A percentile compares a stretch with the other conserved stretches of the same genome.
These are phyloP conservation scores for Ceratina calcarata DNA, from an alignment of 1,140 invertebrate genomes.

Conservation along the genomic window DNA sequence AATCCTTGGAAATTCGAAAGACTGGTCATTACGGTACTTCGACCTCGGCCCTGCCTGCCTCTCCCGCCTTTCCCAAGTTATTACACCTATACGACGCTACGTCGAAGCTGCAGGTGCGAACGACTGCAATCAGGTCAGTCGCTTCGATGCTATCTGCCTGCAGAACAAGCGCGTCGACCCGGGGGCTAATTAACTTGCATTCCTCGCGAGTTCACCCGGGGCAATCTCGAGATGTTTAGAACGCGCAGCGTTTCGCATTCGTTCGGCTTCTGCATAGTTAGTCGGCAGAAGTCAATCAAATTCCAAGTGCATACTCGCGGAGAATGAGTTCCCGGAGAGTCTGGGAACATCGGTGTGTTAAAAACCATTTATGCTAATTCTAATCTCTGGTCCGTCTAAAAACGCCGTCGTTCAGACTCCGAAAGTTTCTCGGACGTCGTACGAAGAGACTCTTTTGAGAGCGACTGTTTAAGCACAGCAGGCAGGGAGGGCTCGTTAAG, in stretches of 20 bases:
- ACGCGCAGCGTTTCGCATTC: not conserved
- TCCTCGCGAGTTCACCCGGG: conserved; percentile 9
- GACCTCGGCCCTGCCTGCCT: not conserved
- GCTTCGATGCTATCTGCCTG: conserved; percentile 20
- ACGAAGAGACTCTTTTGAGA: too few relatives aligned
- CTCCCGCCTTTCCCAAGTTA: too few relatives aligned
- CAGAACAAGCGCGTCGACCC: not conserved
- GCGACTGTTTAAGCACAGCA: not conserved
- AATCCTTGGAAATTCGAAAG: conserved; percentile 50
- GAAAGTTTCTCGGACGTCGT: too few relatives aligned
- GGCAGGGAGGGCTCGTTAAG: not conserved
- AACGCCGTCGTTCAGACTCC: too few relatives aligned
- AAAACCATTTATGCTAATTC: too few relatives aligned
- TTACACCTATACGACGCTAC: too few relatives aligned
- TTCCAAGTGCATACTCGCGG: too few relatives aligned
- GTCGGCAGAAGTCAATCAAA: too few relatives aligned
- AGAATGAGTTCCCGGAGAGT: too few relatives aligned
- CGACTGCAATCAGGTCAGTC: not conserved
- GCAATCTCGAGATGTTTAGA: not conserved
- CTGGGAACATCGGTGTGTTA: too few relatives aligned
- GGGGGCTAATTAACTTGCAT: conserved; percentile 21
- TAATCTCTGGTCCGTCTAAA: too few relatives aligned
- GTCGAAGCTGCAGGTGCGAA: not conserved
- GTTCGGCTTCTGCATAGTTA: not conserved
- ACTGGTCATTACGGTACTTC: conserved; percentile 13